A percentile compares a stretch with the other conserved stretches of the same genome.
Evolutionary conservation across 2,888 invertebrate genomes (phyloP).

Genomic region (Hydriomena furcata): DNA sequence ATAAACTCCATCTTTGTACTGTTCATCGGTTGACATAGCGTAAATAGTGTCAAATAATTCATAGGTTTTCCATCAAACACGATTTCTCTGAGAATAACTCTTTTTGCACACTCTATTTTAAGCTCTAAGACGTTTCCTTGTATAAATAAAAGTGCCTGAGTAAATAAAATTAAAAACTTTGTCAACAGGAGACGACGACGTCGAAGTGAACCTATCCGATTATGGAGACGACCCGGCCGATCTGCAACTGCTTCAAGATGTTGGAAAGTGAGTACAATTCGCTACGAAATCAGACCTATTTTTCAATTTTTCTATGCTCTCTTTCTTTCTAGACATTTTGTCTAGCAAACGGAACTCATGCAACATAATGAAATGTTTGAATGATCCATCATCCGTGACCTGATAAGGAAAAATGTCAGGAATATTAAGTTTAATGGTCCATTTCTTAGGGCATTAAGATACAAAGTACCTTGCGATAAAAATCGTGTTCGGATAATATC

Average conservation of each 20-base stretch:
- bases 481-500: slow-evolving; percentile 1
- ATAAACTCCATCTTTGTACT: no score
- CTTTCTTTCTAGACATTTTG: slow-evolving; percentile 6
- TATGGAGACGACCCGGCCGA: slow-evolving; percentile 87
- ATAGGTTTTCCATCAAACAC: background rate
- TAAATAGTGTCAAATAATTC: no score
- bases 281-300: background rate
- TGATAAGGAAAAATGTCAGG: slow-evolving; percentile 20
- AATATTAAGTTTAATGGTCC: slow-evolving; percentile 26
- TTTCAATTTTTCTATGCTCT: background rate
- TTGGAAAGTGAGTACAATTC: slow-evolving; percentile 86
- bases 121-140: background rate
- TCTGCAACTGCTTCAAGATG: slow-evolving; percentile 85
- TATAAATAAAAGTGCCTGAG: slow-evolving; percentile 3
- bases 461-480: slow-evolving; percentile 19
- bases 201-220: slow-evolving; percentile 75
- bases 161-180: slow-evolving; percentile 26
- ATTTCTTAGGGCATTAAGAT: slow-evolving; percentile 14
- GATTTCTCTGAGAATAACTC: background rate
- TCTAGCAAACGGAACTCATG: slow-evolving; percentile 17
- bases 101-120: background rate
- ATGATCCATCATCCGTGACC: slow-evolving; percentile 24
- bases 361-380: slow-evolving; percentile 19
- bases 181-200: slow-evolving; percentile 75
- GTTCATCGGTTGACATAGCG: no score